Evolutionary conservation across 2,113 vertebrate species (phyloP).

Genomic region (Eulacestoma nigropectus): DNA sequence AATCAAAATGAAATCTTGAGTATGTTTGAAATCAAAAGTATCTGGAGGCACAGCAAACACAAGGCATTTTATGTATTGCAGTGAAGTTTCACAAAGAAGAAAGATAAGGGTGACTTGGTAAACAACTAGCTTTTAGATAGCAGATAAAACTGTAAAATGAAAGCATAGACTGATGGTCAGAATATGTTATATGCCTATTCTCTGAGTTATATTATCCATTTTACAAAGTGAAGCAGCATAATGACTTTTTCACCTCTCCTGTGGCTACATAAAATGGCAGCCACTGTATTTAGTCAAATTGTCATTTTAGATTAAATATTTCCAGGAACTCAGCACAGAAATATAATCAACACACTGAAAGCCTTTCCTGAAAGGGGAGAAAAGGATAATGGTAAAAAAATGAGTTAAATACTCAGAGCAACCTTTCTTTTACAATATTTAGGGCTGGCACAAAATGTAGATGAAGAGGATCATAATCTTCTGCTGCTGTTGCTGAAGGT

Average conservation of each 20-base stretch:
- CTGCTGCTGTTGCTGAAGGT: not conserved
- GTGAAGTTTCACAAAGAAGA: conserved; percentile 25
- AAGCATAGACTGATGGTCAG: conserved; percentile 32
- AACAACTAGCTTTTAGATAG: conserved; percentile 57
- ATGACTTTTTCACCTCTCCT: conserved; percentile 32
- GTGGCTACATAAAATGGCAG: not conserved
- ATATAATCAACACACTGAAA: not conserved
- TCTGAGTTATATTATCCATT: conserved; percentile 39
- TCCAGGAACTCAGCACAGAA: not conserved
- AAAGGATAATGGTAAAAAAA: not conserved
- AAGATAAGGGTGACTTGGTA: conserved; percentile 64
- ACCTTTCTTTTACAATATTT: not conserved
- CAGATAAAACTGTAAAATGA: conserved; percentile 59
- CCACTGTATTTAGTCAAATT: conserved; percentile 14
- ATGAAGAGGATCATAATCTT: not conserved
- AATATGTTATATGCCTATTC: conserved; percentile 21
- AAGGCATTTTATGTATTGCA: conserved; percentile 51
- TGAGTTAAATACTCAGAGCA: not conserved
- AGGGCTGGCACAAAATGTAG: not conserved
- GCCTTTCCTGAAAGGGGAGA: not conserved
- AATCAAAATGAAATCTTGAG: conserved; percentile 64
- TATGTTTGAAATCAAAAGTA: conserved; percentile 65
- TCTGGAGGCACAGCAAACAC: conserved; percentile 6
- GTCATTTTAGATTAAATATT: conserved; percentile 36
- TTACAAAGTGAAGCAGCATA: not conserved